These are phyloP conservation scores for Gadus macrocephalus DNA, from an alignment of 2,113 vertebrate genomes.

Conservation along the genomic window DNA sequence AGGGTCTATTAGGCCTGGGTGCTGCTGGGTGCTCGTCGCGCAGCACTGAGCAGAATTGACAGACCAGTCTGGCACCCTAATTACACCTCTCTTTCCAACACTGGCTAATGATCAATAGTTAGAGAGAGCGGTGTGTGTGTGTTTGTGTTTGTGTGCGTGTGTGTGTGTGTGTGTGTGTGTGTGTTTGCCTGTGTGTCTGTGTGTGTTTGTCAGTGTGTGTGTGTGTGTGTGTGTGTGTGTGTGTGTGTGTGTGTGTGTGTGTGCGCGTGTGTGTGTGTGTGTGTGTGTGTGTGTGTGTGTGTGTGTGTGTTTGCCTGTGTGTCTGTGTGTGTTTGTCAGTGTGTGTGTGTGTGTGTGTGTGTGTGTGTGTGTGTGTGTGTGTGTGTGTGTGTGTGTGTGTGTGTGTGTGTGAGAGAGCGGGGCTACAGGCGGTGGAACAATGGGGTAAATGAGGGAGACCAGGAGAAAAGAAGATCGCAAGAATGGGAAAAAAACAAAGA, in stretches of 20 bases:
- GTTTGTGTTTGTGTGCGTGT: background rate
- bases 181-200: background rate
- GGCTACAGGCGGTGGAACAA: conserved; percentile 7
- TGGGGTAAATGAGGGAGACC: conserved; percentile 13
- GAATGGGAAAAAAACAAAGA: conserved; percentile 6
- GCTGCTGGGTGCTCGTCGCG: conserved; percentile 56
- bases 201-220: background rate
- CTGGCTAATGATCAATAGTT: conserved; percentile 71
- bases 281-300: background rate
- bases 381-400: background rate
- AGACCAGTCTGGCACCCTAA: conserved; percentile 67
- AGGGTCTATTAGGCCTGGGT: conserved; percentile 68
- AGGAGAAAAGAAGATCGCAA: background rate
- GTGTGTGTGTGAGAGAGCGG: background rate
- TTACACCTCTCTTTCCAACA: conserved; percentile 64
- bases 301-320: too few species aligned
- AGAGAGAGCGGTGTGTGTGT: conserved; percentile 21
- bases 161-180: background rate
- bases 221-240: background rate
- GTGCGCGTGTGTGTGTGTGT: background rate
- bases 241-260: background rate
- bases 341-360: background rate
- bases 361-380: background rate
- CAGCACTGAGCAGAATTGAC: conserved; percentile 67
- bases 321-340: background rate